Evolutionary conservation across 2,797 vertebrate species (phyloP).

Genomic region (Peromyscus melanophrys): DNA sequence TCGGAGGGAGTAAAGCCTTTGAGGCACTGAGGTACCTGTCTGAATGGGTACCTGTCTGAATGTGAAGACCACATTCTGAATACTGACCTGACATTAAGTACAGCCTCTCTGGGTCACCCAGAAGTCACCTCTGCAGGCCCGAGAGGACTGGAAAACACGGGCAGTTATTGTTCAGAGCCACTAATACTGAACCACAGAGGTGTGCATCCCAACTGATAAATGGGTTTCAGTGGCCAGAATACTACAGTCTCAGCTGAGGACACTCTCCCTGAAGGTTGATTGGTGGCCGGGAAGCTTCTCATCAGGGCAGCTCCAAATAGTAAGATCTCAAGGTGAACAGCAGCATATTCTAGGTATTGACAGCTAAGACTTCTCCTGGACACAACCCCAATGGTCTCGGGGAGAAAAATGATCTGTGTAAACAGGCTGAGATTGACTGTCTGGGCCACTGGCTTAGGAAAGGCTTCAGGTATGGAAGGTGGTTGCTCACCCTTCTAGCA

Average conservation of each 20-base stretch:
- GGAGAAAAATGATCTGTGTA: background rate
- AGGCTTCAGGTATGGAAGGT: background rate
- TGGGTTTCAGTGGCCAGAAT: background rate
- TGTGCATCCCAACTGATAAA: background rate
- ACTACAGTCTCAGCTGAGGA: background rate
- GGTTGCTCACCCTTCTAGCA: background rate
- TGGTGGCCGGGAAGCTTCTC: background rate
- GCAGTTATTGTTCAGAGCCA: background rate
- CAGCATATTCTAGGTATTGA: background rate
- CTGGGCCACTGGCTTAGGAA: background rate
- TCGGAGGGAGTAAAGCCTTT: background rate
- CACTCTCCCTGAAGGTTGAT: background rate
- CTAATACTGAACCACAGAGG: background rate
- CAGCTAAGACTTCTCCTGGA: constrained; percentile 9
- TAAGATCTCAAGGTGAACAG: background rate
- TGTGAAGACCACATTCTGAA: background rate
- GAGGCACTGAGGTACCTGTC: background rate
- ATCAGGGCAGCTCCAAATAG: background rate
- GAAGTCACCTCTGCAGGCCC: background rate
- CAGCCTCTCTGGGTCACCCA: background rate
- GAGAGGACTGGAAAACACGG: background rate
- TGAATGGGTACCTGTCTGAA: background rate
- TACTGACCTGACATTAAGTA: background rate
- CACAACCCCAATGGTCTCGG: background rate
- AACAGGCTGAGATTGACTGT: background rate